phyloP scores from a whole-genome alignment of 2,113 vertebrate species.

The Dendrocopos noguchii region DNA sequence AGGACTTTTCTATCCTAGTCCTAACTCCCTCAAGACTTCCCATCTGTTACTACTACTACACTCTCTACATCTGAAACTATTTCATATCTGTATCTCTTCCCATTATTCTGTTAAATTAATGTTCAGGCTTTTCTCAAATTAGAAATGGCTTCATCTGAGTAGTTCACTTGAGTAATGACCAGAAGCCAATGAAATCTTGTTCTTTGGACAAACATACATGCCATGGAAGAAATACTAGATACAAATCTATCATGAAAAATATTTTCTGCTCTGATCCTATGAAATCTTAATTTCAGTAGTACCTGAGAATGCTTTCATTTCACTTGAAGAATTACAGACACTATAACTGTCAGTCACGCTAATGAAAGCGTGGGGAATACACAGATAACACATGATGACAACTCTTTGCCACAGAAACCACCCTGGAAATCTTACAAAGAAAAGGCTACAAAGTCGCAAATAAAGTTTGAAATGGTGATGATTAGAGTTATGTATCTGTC shows the following conservation, averaged over 20 bases:
- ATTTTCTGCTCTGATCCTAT: background rate
- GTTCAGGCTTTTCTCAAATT: conserved; percentile 12
- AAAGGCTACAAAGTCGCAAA: background rate
- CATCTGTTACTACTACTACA: conserved; percentile 28
- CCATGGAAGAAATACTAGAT: background rate
- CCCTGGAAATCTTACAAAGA: background rate
- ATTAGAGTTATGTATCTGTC: background rate
- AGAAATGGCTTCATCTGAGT: background rate
- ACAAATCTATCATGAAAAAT: background rate
- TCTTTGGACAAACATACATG: background rate
- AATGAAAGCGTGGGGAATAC: background rate
- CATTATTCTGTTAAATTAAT: background rate
- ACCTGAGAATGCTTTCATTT: background rate
- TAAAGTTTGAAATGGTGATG: background rate
- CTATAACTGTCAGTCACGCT: background rate
- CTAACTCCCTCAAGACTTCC: conserved; percentile 38
- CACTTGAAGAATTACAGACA: background rate
- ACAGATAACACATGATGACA: background rate
- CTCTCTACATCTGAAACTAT: conserved; percentile 16
- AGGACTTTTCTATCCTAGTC: conserved; percentile 9
- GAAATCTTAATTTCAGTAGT: background rate
- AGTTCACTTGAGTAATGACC: background rate
- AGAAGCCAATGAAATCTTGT: background rate
- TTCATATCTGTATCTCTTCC: background rate
- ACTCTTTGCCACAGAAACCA: background rate